Base-by-base conservation (phyloP, 2,888 invertebrate species). In the Synergus umbraculus region DNA sequence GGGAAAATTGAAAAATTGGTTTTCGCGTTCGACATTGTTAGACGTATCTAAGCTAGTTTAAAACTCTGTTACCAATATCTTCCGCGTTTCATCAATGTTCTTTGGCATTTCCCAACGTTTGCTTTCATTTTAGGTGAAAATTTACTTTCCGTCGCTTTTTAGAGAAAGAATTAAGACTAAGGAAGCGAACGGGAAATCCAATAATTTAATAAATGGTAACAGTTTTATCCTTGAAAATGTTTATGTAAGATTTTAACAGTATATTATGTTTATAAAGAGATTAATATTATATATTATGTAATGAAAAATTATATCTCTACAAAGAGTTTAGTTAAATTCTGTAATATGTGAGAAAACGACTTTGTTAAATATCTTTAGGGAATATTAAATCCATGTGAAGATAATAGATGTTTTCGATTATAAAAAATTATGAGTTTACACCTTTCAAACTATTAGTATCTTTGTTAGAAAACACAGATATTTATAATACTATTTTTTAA, bases 1-100 rank as follows among this genome's bases (percentile, higher is more conserved):
- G 83, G 73, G 84, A 78, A 86, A 86, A 88, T 87, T 84, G 88
- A 83, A 83, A 87, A 87, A 86, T 87, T 83, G 80, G 64, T 84
- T 87, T 86, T 76, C 81, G 60, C 54, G 76, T 46, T 58, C 66
- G 77, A 77, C 73, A 44, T 41, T 37, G 76, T 78, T 43, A 77
- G 37, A 58, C 15, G 60, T 78, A 78, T 49, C 66, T 29, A 29
- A 29, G 66, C 80, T 22, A 83, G 77, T 86, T 83, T 76, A 4
- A 29, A 29, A 37, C 78, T 60, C 41, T 80, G 54, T 69, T 76
- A 69, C 12, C 7, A 73, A 9, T 54, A 54, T 73, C 29, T 54
- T 54, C n/a, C 10, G 29, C 1, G 4, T 9, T 73, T n/a, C 37
- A n/a, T 49, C 22, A 22, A 60, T 4, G 0, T 58, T 49, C 5